Conservation (phyloP, 2,888 invertebrate genomes). For the Silvanus unidentatus region DNA sequence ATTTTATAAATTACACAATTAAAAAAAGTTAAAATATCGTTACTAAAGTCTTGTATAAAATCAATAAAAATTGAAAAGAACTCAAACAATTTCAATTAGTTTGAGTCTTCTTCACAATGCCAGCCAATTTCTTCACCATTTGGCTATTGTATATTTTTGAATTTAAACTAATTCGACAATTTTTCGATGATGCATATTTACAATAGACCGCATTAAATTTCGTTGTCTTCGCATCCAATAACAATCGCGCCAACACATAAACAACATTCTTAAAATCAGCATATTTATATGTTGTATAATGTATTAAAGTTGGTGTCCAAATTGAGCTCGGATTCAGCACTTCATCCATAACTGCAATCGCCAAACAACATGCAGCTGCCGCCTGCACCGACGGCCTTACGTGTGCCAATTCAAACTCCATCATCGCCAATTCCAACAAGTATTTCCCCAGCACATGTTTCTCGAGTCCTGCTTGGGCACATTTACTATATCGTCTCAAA, state of each 20-base stretch:
- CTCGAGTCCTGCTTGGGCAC: slow-evolving; percentile 55
- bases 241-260: slow-evolving; percentile 61
- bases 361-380: slow-evolving; percentile 72
- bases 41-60: neutral
- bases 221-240: slow-evolving; percentile 61
- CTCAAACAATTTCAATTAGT: neutral
- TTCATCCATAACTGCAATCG: slow-evolving; percentile 53
- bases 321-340: slow-evolving; percentile 45
- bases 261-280: slow-evolving; percentile 64
- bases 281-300: slow-evolving; percentile 71
- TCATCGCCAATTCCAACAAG: slow-evolving; percentile 75
- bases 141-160: slow-evolving; percentile 57
- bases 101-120: neutral
- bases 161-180: slow-evolving; percentile 60
- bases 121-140: slow-evolving; percentile 31
- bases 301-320: slow-evolving; percentile 70
- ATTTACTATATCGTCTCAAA: slow-evolving; percentile 66
- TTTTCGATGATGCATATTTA: slow-evolving; percentile 58
- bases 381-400: slow-evolving; percentile 79
- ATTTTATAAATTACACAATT: slow-evolving; percentile 1
- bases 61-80: neutral
- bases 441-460: slow-evolving; percentile 66
- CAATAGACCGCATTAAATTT: slow-evolving; percentile 65
- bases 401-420: slow-evolving; percentile 74
- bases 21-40: neutral